Percentiles rank a stretch among this genome's conserved stretches.
Conservation (phyloP, 1,140 invertebrate species). For the Leptinotarsa defecta region DNA sequence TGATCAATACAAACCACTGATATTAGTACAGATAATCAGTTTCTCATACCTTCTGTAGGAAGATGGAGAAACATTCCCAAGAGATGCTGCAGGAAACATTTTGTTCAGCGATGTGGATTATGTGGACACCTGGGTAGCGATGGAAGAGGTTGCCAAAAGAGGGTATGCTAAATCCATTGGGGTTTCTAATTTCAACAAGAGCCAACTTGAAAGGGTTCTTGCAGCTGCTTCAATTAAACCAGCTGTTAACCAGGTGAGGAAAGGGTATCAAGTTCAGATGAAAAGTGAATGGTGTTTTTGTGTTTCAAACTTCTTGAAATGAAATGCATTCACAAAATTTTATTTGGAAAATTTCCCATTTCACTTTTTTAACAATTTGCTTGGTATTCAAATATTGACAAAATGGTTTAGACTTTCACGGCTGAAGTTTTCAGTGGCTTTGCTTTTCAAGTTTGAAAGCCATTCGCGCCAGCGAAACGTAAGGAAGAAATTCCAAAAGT, state of each 20-base stretch:
- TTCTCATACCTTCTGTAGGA: conserved; percentile 54
- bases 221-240: conserved; percentile 40
- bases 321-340: not conserved
- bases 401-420: no score
- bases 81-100: conserved; percentile 62
- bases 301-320: no score
- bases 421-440: no score
- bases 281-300: no score
- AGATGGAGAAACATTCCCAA: conserved; percentile 64
- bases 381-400: no score
- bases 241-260: conserved; percentile 33
- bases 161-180: conserved; percentile 81
- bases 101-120: conserved; percentile 70
- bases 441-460: no score
- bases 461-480: no score
- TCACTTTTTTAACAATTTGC: not conserved
- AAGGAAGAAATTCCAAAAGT: no score
- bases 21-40: no score
- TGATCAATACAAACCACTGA: no score
- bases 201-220: conserved; percentile 78
- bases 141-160: conserved; percentile 77
- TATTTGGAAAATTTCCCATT: not conserved
- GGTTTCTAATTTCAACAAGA: conserved; percentile 87
- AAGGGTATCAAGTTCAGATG: no score
- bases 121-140: conserved; percentile 88